Base-by-base conservation (phyloP, 2,888 invertebrate species). In the Acanthosoma haemorrhoidale region DNA sequence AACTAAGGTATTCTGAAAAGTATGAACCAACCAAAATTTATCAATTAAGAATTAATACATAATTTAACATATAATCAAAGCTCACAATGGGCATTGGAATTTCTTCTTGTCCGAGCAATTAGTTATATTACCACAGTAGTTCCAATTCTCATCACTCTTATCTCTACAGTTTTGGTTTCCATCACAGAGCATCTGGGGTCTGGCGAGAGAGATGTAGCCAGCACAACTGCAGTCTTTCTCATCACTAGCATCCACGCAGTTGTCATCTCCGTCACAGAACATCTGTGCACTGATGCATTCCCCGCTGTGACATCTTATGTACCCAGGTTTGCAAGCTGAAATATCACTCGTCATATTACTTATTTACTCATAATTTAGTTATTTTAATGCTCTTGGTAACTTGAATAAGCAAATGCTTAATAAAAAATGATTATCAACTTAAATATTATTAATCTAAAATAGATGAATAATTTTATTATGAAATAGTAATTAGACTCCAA, bases 81-180 rank as follows among this genome's bases (percentile, higher is more conserved):
- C 66, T 25, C 51, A 67, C 67, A n/a, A 31, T n/a, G 25, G 67
- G 21, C 67, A 67, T 43, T 43, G 11, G n/a, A 34, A 67, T 18
- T 32, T 13, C 13, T n/a, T 32, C 11, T 43, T 16, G 29, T 4
- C 18, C 2, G 5, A 21, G 31, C 67, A 67, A 29, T n/a, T 34
- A 13, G 21, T 5, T 11, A 6, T 15, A 2, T 57, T 67, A 6
- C 13, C 18, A 38, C 91, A 91, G 21, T 83, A 78, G 74, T 81
- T 79, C 0, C 87, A 86, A 73, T 85, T 84, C 77, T 93, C 93
- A 76, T 93, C 93, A 68, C 86, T 86, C 74, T 88, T 87, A 77
- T 92, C 92, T 73, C 84, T 81, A 77, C 93, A 93, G 77, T 93
- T 88, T 8, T 89, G 81, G 5, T 86, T 81, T 0, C 91, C 91